Evolutionary conservation across 2,797 vertebrate genomes (phyloP), one percentile per base, ranked within the genome.

Genomic region (Lepilemur septentrionalis): DNA sequence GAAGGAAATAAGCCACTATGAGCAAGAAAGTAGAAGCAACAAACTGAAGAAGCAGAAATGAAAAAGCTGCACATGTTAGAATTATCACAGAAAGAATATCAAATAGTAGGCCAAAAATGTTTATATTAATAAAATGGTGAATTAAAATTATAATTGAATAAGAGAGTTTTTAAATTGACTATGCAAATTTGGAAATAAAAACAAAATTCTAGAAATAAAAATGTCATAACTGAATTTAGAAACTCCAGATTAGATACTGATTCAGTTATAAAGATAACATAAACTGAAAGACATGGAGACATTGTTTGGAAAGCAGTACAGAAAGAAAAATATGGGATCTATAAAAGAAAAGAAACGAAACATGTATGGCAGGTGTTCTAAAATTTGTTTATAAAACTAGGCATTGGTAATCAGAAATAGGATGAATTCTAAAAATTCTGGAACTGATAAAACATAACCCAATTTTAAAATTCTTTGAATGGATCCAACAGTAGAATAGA

Each of bases 161-260:
- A 18, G 70, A 75, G 18, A 14, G 7, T 95, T 91, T 95, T 20
- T 65, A 89, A 89, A 46, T 59, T 79, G 70, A 72, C 50, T 38
- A 55, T 73, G 7, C 4, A 67, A 38, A 65, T 83, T 83, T 87
- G 38, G 50, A 82, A 83, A 91, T 38, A 38, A 7, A 93, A 72
- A 18, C 18, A 89, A 48, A 89, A 35, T 85, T 93, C 46, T 75
- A 85, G 28, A 86, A 93, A 94, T 63, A 85, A 83, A 92, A 69
- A 35, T 20, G 6, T 69, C 69, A 35, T 50, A 57, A 78, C 22
- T 91, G 35, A 96, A 89, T 46, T 73, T 82, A 61, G 11, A 91
- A 87, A 75, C 8, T 70, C 25, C 38, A 63, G 23, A 86, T 96
- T 70, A 79, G 41, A 79, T 11, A 52, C 4, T 9, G 65, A 69